These are phyloP conservation scores for Halocaridina rubra DNA, from an alignment of 2,888 invertebrate genomes.

Conservation along the genomic window DNA sequence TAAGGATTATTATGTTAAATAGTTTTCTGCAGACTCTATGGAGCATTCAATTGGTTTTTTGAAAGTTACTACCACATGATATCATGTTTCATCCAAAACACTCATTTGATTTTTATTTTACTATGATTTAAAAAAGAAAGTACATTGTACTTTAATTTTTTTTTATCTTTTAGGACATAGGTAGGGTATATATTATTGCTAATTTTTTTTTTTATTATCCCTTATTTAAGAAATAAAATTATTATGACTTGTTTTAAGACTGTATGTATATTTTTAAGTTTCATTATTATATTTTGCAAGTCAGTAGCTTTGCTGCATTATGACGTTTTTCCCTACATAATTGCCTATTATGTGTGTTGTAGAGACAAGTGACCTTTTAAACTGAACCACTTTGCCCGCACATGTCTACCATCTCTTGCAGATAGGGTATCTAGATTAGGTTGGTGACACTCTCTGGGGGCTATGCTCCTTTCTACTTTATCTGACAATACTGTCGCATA, in stretches of 20 bases:
- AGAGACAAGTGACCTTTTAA: constrained; percentile 52
- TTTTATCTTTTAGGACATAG: constrained; percentile 3
- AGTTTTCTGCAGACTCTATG: constrained; percentile 11
- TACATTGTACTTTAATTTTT: constrained; percentile 17
- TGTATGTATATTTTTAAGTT: constrained; percentile 17
- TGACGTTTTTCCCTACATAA: constrained; percentile 17
- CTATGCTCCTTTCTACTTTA: too few relatives aligned
- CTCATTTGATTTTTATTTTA: not conserved
- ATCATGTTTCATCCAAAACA: not conserved
- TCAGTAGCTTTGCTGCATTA: constrained; percentile 40
- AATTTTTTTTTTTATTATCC: constrained; percentile 17
- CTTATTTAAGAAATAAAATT: constrained; percentile 9
- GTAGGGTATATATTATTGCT: constrained; percentile 9
- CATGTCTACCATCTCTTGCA: constrained; percentile 31
- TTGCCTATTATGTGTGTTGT: constrained; percentile 48
- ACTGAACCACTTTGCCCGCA: constrained; percentile 40
- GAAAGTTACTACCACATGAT: constrained; percentile 20
- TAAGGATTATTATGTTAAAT: constrained; percentile 40
- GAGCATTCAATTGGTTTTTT: constrained; percentile 42
- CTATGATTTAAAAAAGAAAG: too few relatives aligned
- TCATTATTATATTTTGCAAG: constrained; percentile 28
- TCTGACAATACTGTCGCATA: too few relatives aligned
- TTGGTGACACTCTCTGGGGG: too few relatives aligned
- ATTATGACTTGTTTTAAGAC: constrained; percentile 19
- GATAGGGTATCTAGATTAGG: constrained; percentile 14